Percentiles rank a stretch among this genome's conserved stretches.
phyloP scores from a whole-genome alignment of 2,888 invertebrate species.

The Itoplectis maculator region DNA sequence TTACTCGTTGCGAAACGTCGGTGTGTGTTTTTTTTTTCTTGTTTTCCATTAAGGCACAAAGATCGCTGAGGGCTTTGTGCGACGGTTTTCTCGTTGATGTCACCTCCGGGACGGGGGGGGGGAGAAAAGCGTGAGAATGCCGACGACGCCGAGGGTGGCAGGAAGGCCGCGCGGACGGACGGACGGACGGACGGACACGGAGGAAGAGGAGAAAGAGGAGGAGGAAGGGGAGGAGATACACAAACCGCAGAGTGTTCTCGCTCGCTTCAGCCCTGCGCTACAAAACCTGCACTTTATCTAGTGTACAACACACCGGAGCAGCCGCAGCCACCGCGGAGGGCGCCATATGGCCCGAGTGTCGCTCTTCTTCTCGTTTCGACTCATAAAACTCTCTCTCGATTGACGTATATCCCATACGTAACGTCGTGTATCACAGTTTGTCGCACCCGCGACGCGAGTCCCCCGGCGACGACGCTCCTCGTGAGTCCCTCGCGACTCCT shows the following conservation, averaged over 20 bases:
- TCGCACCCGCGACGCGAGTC: too few relatives aligned
- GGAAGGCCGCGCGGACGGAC: too few relatives aligned
- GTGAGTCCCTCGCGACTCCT: neutral
- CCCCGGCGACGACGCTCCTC: neutral
- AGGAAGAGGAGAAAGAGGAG: too few relatives aligned
- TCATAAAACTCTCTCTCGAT: conserved; percentile 48
- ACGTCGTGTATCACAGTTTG: conserved; percentile 13
- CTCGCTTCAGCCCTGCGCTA: neutral
- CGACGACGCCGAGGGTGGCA: neutral
- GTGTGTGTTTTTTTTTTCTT: neutral
- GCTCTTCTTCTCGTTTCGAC: conserved; percentile 30
- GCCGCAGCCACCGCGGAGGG: neutral
- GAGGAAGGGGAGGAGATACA: too few relatives aligned
- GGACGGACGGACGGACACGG: conserved; percentile 23
- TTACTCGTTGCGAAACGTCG: too few relatives aligned
- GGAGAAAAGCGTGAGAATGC: conserved; percentile 53
- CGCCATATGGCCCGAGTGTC: conserved; percentile 51
- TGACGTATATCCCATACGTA: conserved; percentile 18
- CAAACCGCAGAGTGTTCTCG: conserved; percentile 29
- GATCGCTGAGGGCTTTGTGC: neutral
- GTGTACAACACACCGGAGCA: too few relatives aligned
- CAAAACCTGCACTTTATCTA: neutral
- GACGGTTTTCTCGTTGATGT: conserved; percentile 10
- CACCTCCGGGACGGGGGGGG: neutral
- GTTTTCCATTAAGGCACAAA: neutral